Percentiles rank a stretch among this genome's conserved stretches.
These are phyloP conservation scores for Hippopotamus amphibius DNA, from an alignment of 2,113 vertebrate genomes.

Conservation along the genomic window DNA sequence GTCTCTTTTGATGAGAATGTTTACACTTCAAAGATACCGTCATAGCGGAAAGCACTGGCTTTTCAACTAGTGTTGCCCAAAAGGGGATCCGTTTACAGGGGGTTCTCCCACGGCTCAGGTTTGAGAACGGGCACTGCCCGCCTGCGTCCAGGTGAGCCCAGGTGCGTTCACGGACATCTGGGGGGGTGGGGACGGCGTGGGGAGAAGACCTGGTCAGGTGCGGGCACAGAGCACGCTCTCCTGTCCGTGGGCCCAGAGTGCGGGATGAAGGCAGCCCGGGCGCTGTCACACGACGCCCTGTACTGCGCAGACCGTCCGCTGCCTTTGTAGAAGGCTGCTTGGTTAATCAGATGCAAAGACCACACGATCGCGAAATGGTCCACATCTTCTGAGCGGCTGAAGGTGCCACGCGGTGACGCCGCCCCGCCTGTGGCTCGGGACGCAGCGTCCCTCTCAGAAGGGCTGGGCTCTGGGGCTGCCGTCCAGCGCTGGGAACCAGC, in stretches of 20 bases:
- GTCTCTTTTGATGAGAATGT: not conserved
- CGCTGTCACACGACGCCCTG: accelerated
- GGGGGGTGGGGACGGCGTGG: no score
- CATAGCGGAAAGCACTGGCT: not conserved
- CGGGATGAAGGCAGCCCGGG: accelerated
- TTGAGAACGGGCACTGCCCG: accelerated
- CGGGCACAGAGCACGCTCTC: not conserved
- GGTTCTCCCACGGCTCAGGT: accelerated
- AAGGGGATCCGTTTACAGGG: accelerated
- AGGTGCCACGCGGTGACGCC: not conserved
- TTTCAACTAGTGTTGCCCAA: not conserved
- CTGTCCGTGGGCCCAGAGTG: no score
- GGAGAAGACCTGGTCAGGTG: not conserved
- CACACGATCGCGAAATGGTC: accelerated
- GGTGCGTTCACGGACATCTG: accelerated
- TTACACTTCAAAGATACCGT: not conserved
- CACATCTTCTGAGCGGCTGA: not conserved
- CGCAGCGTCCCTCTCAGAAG: not conserved
- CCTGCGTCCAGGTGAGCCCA: no score
- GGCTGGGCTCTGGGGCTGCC: not conserved
- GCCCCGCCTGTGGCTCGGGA: no score
- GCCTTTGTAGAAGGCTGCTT: not conserved
- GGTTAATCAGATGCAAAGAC: not conserved
- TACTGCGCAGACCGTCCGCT: not conserved
- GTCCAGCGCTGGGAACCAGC: not conserved